A percentile compares a stretch with the other conserved stretches of the same genome.
phyloP scores from a whole-genome alignment of 2,797 vertebrate genomes.

The Megaceryle alcyon region DNA sequence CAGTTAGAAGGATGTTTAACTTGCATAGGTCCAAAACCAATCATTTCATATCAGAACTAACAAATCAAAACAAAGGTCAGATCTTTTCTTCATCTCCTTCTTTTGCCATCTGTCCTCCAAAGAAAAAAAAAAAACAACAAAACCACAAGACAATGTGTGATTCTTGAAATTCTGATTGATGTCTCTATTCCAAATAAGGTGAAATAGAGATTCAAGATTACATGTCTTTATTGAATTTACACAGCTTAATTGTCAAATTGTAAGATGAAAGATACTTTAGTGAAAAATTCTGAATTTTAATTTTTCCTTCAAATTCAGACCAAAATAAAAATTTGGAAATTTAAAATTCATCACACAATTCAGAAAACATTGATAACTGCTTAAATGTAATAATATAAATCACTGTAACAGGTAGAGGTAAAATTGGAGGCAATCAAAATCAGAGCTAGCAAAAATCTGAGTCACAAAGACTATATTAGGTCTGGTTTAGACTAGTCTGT shows the following conservation, averaged over 20 bases:
- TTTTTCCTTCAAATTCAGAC: background rate
- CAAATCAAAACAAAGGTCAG: background rate
- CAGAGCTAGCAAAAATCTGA: background rate
- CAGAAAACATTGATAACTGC: background rate
- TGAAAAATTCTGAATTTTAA: background rate
- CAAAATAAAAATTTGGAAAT: background rate
- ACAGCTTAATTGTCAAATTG: background rate
- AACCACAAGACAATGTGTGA: background rate
- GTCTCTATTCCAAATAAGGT: background rate
- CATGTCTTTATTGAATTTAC: background rate
- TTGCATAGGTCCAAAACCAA: background rate
- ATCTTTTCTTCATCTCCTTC: background rate
- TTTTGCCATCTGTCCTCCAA: background rate
- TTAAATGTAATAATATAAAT: background rate
- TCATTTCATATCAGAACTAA: background rate
- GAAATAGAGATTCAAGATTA: background rate
- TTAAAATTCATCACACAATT: background rate
- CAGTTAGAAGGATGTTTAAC: background rate
- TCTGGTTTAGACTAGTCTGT: background rate
- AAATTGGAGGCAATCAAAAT: background rate
- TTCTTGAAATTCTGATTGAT: background rate
- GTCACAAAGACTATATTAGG: background rate
- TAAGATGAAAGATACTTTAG: background rate
- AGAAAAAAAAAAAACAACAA: background rate
- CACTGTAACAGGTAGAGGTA: background rate